Base-by-base conservation (phyloP, 2,888 invertebrate genomes). In the Philereme vetulata region DNA sequence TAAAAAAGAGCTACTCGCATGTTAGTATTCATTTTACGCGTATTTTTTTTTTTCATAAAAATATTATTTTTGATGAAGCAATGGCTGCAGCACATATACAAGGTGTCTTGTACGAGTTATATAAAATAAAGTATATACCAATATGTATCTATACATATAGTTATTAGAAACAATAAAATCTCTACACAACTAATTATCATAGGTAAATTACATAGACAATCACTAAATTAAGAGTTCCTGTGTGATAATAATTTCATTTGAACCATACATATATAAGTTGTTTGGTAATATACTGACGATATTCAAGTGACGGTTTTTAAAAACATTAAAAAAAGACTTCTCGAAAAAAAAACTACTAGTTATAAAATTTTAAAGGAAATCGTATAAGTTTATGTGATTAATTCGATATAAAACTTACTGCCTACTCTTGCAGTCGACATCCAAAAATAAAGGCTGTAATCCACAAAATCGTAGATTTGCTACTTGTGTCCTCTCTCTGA, bases 141-240 rank as follows among this genome's bases (percentile, higher is more conserved):
- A 51, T 60, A 65, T 72, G 60, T 66, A 64, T 56, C 67, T 71
- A 74, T 76, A 81, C 78, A 78, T 77, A 77, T 63, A 72, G 73
- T 43, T 57, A 60, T 57, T 60, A 43, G 48, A 60, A 51, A 64
- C 47, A 63, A 60, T 57, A 52, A 61, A 56, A 52, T 50, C 44
- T 57, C 61, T 57, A 58, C 44, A 58, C 33, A 64, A 55, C 55
- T 59, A 62, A 62, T 53, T 52, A 62, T 54, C 54, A 59, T 51
- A 60, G 72, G 72, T 70, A 76, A 77, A 81, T 77, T 80, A 80
- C 75, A 80, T 74, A 76, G 70, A 75, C 75, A 72, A 79, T 76
- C 74, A 77, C 80, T 76, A 72, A 73, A 54, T 68, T 66, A 75
- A 63, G 36, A 52, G 52, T 52, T 54, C 57, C 47, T 54, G 57